Conservation (phyloP, 2,797 vertebrate species). For the Sciaenops ocellatus region DNA sequence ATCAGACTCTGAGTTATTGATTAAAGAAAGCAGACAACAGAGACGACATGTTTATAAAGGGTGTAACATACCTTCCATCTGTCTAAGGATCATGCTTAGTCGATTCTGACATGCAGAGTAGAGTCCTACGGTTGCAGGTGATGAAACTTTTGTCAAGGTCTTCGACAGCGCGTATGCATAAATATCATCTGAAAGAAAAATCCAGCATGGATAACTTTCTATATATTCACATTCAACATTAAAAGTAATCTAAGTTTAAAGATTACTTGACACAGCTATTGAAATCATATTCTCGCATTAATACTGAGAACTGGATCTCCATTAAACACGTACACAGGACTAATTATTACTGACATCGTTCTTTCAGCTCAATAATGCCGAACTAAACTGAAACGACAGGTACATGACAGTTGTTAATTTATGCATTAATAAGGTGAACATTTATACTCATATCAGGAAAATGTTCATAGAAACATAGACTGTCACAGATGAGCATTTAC, state of each 20-base stretch:
- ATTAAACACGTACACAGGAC: not conserved
- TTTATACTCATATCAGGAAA: not conserved
- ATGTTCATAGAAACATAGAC: not conserved
- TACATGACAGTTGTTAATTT: not conserved
- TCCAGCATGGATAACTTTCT: not conserved
- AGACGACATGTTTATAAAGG: not conserved
- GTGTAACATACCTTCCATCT: conserved; percentile 77
- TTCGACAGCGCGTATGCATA: conserved; percentile 91
- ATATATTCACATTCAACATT: not conserved
- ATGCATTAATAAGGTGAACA: conserved; percentile 3
- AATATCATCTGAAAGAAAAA: conserved; percentile 81
- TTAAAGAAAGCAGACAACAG: not conserved
- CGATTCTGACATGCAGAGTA: conserved; percentile 91
- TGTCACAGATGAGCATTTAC: not conserved
- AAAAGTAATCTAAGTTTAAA: not conserved
- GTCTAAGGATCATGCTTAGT: conserved; percentile 80
- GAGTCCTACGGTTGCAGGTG: conserved; percentile 92
- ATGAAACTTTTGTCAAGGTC: conserved; percentile 87
- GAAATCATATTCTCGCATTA: not conserved
- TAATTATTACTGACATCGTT: not conserved
- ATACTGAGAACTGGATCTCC: conserved; percentile 12
- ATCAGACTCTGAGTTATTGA: not conserved
- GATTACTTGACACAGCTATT: not conserved
- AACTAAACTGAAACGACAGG: not conserved
- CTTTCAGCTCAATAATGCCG: not conserved